Evolutionary conservation across 1,140 invertebrate species (phyloP).

Genomic region (Goniozus legneri): DNA sequence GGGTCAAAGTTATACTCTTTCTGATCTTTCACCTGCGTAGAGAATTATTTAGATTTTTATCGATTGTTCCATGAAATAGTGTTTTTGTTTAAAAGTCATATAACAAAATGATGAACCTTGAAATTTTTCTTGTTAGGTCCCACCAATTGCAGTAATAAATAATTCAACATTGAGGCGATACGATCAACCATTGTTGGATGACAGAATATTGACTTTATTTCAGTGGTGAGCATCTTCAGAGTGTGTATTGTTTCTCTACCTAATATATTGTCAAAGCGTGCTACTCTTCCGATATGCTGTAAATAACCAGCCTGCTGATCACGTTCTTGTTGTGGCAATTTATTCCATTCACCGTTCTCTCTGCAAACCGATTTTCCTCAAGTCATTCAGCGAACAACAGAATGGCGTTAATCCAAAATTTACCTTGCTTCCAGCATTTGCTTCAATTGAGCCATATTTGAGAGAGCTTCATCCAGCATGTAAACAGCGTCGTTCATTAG

Average conservation of each 20-base stretch:
- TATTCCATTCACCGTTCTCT: slow-evolving; percentile 76
- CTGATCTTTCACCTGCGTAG: slow-evolving; percentile 88
- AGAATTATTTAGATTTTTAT: slow-evolving; percentile 21
- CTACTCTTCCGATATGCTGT: slow-evolving; percentile 77
- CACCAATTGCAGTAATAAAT: slow-evolving; percentile 86
- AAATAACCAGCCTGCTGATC: slow-evolving; percentile 73
- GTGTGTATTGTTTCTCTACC: slow-evolving; percentile 85
- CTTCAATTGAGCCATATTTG: slow-evolving; percentile 78
- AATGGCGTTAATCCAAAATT: slow-evolving; percentile 7
- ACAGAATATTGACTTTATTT: slow-evolving; percentile 85
- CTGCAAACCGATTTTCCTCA: slow-evolving; percentile 40
- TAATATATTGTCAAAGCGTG: slow-evolving; percentile 90
- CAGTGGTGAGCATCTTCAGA: slow-evolving; percentile 76
- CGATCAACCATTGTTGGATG: slow-evolving; percentile 90
- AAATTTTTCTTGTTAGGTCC: slow-evolving; percentile 84
- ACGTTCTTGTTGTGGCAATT: slow-evolving; percentile 66
- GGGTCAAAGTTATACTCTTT: slow-evolving; percentile 93
- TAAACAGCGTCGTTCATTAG: slow-evolving; percentile 96
- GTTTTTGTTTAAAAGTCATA: too few species aligned
- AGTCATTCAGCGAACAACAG: slow-evolving; percentile 6
- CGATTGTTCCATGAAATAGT: too few species aligned
- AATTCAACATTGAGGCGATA: slow-evolving; percentile 93
- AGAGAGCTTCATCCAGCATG: slow-evolving; percentile 85
- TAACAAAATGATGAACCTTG: slow-evolving; percentile 66
- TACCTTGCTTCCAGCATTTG: slow-evolving; percentile 71